Evolutionary conservation across 2,113 vertebrate genomes (phyloP).

Genomic region (Jaculus jaculus): DNA sequence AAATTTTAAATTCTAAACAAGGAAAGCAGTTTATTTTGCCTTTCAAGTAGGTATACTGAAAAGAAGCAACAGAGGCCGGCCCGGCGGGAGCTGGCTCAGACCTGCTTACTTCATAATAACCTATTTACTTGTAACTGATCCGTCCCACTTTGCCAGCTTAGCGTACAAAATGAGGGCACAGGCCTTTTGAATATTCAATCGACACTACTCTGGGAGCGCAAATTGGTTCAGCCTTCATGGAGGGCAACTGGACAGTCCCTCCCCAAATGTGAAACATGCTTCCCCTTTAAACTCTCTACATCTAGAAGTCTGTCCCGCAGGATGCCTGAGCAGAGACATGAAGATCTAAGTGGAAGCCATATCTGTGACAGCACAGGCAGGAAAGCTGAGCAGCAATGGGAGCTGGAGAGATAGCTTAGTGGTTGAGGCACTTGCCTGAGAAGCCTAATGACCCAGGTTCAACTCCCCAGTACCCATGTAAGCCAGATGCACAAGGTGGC

Average conservation of each 20-base stretch:
- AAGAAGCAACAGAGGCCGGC: not conserved
- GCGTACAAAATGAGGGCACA: not conserved
- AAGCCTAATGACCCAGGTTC: too few relatives aligned
- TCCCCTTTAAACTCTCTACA: not conserved
- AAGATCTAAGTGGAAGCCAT: not conserved
- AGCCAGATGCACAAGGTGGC: too few relatives aligned
- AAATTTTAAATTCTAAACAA: not conserved
- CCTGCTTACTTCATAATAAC: not conserved
- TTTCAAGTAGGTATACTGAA: not conserved
- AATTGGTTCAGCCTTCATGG: not conserved
- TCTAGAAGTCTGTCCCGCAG: not conserved
- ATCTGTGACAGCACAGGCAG: not conserved
- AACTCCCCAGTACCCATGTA: too few relatives aligned
- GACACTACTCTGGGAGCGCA: not conserved
- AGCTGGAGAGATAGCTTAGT: not conserved
- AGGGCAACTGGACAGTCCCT: not conserved
- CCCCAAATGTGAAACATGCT: not conserved
- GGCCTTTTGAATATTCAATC: constrained; percentile 53
- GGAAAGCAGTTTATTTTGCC: not conserved
- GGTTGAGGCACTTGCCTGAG: too few relatives aligned
- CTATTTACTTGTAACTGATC: not conserved
- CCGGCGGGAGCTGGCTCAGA: not conserved
- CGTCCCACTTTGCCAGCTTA: not conserved
- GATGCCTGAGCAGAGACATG: not conserved
- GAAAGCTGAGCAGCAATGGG: not conserved